Percentiles rank a stretch among this genome's conserved stretches.
These are phyloP conservation scores for Rotaria magnacalcarata DNA, from an alignment of 2,888 invertebrate species.

Conservation along the genomic window DNA sequence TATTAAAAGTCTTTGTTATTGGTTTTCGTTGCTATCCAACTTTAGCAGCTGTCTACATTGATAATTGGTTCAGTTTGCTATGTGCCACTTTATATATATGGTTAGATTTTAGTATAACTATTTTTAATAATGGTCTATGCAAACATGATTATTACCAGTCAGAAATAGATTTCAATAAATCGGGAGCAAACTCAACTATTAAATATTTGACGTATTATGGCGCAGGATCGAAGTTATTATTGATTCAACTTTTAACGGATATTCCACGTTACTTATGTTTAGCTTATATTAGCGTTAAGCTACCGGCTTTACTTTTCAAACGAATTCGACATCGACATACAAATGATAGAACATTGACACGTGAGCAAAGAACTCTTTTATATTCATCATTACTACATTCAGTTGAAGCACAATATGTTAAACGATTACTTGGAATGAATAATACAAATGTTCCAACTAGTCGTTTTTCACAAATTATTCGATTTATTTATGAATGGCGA, in stretches of 20 bases:
- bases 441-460: background rate
- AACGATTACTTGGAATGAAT: background rate
- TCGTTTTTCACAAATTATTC: background rate
- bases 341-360: background rate
- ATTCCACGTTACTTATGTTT: background rate
- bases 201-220: background rate
- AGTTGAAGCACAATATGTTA: slow-evolving; percentile 3
- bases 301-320: background rate
- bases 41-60: background rate
- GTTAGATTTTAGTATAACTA: background rate
- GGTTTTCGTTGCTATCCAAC: slow-evolving; percentile 19
- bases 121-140: background rate
- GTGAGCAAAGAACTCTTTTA: background rate
- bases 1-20: background rate
- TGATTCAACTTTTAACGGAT: background rate
- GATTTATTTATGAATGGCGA: background rate
- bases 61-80: background rate
- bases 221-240: background rate
- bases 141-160: background rate
- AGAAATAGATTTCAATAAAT: background rate
- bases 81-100: background rate
- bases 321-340: background rate
- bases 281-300: background rate
- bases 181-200: accelerated
- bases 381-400: background rate